phyloP scores from a whole-genome alignment of 2,888 invertebrate species.

The Petrolisthes manimaculis region DNA sequence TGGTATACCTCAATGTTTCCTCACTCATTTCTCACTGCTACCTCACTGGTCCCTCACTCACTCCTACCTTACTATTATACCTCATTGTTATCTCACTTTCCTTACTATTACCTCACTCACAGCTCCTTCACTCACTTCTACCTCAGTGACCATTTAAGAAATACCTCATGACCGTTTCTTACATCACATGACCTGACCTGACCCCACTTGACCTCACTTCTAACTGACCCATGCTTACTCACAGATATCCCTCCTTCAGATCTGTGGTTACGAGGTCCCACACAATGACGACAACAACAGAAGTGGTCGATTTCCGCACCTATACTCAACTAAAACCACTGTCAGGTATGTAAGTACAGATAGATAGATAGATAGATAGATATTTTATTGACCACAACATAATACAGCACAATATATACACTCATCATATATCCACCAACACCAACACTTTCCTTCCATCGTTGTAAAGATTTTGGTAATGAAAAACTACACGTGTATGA shows the following conservation, averaged over 20 bases:
- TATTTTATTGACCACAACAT: too few species aligned
- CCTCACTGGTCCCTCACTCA: neutral
- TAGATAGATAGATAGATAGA: too few species aligned
- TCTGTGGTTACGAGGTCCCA: constrained; percentile 22
- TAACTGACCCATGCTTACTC: neutral
- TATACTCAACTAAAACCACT: constrained; percentile 15
- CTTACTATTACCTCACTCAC: too few species aligned
- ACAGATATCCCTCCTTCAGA: neutral
- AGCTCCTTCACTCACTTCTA: too few species aligned
- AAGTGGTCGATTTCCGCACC: constrained; percentile 14
- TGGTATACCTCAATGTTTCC: too few species aligned
- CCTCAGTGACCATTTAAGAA: too few species aligned
- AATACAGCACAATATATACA: too few species aligned
- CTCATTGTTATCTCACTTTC: neutral
- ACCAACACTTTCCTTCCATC: too few species aligned
- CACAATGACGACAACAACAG: constrained; percentile 23
- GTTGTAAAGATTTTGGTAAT: too few species aligned
- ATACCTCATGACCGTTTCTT: neutral
- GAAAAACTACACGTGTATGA: too few species aligned
- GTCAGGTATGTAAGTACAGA: neutral
- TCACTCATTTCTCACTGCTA: neutral
- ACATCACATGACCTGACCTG: neutral
- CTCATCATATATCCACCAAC: too few species aligned
- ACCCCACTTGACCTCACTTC: neutral
- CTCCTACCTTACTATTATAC: neutral